Conservation (phyloP, 2,797 vertebrate species). For the Macropodus opercularis region DNA sequence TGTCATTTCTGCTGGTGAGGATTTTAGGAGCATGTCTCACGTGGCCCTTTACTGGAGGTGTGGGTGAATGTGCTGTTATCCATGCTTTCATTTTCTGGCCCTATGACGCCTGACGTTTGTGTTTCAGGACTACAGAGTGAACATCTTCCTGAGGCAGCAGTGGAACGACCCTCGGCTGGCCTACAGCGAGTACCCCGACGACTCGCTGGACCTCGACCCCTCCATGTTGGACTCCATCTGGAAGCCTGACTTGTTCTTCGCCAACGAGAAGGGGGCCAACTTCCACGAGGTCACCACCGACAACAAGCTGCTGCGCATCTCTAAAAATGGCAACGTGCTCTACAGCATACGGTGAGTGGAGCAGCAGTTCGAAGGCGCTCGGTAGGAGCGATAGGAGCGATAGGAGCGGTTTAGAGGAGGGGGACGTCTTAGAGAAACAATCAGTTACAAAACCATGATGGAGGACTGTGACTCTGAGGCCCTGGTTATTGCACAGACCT, state of each 20-base stretch:
- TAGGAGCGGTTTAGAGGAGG: slow-evolving; percentile 25
- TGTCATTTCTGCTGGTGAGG: too few relatives aligned
- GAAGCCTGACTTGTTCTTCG: slow-evolving; percentile 99
- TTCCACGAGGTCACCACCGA: slow-evolving; percentile 99
- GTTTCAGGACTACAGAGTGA: slow-evolving; percentile 94
- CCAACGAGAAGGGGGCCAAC: slow-evolving; percentile 98
- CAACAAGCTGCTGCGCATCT: slow-evolving; percentile 97
- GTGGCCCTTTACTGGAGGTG: too few relatives aligned
- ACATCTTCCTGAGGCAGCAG: slow-evolving; percentile 96
- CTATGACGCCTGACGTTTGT: too few relatives aligned
- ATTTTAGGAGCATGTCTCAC: too few relatives aligned
- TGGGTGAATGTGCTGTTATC: too few relatives aligned
- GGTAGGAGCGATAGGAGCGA: too few relatives aligned
- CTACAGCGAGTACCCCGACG: slow-evolving; percentile 95
- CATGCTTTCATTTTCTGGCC: too few relatives aligned
- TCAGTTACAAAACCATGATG: slow-evolving; percentile 29
- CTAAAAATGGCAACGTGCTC: slow-evolving; percentile 94
- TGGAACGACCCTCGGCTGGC: slow-evolving; percentile 98
- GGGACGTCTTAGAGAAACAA: slow-evolving; percentile 22
- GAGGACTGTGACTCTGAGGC: slow-evolving; percentile 11
- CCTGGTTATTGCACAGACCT: slow-evolving; percentile 33
- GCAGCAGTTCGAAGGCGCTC: too few relatives aligned
- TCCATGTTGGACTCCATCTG: slow-evolving; percentile 99
- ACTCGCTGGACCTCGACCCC: slow-evolving; percentile 95
- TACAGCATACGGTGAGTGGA: slow-evolving; percentile 92